Evolutionary conservation across 2,888 invertebrate genomes (phyloP).

Genomic region (Machimus atricapillus): DNA sequence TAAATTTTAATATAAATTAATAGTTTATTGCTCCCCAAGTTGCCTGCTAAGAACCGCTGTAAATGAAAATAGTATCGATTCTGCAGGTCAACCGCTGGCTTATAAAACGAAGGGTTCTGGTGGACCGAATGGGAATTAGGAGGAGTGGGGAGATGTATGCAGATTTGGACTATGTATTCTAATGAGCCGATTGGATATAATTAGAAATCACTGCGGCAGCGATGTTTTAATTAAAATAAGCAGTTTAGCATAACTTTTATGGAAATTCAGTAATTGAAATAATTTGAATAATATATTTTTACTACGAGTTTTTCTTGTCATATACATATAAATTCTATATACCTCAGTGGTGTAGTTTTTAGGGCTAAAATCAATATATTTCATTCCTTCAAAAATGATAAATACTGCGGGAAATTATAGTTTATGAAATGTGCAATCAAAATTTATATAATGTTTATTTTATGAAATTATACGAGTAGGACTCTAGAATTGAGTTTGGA

Average conservation of each 20-base stretch:
- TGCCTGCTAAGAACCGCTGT: neutral
- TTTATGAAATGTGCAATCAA: no score
- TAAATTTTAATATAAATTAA: constrained; percentile 26
- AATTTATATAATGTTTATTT: no score
- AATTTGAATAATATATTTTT: neutral
- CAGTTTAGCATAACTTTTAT: neutral
- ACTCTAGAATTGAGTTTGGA: no score
- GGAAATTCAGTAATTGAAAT: neutral
- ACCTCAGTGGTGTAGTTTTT: no score
- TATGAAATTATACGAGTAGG: no score
- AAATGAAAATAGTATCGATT: neutral
- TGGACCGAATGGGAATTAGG: neutral
- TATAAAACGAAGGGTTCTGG: neutral
- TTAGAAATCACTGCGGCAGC: neutral
- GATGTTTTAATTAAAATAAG: neutral
- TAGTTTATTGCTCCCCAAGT: constrained; percentile 1
- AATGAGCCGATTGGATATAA: neutral
- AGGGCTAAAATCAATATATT: no score
- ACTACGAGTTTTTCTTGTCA: neutral
- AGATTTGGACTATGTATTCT: neutral
- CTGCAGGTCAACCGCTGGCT: neutral
- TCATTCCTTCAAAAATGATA: no score
- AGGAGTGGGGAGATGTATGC: neutral
- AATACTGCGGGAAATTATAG: no score
- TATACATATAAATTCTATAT: no score